A percentile compares a stretch with the other conserved stretches of the same genome.
These are phyloP conservation scores for Anastrepha obliqua DNA, from an alignment of 1,140 invertebrate species.

Conservation along the genomic window DNA sequence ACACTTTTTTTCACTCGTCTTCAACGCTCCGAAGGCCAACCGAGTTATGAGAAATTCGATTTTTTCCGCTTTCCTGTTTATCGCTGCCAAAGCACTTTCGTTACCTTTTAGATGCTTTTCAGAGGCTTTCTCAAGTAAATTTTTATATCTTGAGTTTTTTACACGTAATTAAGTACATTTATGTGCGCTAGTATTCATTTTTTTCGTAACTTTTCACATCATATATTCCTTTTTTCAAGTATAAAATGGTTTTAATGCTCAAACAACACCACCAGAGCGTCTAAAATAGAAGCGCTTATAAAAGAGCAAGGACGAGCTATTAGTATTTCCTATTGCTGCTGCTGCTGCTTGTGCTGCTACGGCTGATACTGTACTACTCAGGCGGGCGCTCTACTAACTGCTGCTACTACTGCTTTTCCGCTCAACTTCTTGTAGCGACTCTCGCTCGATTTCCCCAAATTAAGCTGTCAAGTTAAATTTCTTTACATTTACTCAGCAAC, in stretches of 20 bases:
- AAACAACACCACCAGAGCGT: background rate
- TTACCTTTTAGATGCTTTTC: conserved; percentile 2
- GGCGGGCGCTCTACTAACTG: background rate
- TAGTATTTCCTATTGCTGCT: conserved; percentile 27
- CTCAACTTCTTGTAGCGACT: conserved; percentile 32
- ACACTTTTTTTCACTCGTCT: conserved; percentile 15
- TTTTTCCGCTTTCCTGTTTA: conserved; percentile 14
- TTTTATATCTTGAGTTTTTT: background rate
- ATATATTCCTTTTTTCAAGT: background rate
- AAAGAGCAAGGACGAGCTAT: background rate
- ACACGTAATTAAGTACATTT: background rate
- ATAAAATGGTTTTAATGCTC: background rate
- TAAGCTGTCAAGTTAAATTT: conserved; percentile 22
- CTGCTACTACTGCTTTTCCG: background rate
- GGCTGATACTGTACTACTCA: conserved; percentile 36
- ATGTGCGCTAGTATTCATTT: background rate
- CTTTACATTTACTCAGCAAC: background rate
- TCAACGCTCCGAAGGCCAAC: conserved; percentile 8
- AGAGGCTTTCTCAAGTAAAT: background rate
- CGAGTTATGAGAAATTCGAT: conserved; percentile 40
- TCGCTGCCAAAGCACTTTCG: conserved; percentile 30
- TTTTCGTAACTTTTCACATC: background rate
- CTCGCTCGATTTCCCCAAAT: conserved; percentile 40
- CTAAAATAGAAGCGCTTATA: background rate
- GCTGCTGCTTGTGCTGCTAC: conserved; percentile 22